Evolutionary conservation across 2,797 vertebrate genomes (phyloP).

Genomic region (Cynopterus sphinx): DNA sequence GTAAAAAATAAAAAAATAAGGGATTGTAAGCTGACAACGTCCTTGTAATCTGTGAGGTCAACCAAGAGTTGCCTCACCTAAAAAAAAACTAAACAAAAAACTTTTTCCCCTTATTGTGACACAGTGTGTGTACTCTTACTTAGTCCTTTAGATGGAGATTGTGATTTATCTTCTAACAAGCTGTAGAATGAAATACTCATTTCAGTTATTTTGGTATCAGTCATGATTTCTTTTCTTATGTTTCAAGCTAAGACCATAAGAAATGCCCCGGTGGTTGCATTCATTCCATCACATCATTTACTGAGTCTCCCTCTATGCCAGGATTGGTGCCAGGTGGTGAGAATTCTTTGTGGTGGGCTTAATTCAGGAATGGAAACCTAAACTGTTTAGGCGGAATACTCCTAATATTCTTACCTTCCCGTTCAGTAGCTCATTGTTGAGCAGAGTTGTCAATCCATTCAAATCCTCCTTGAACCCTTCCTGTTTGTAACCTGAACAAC

Average conservation of each 20-base stretch:
- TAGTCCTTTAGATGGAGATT: neutral
- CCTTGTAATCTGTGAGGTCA: too few species aligned
- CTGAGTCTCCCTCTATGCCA: neutral
- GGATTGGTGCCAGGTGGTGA: neutral
- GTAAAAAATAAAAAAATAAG: too few species aligned
- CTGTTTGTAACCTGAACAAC: neutral
- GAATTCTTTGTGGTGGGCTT: neutral
- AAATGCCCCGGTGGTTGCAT: neutral
- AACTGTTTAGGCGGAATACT: neutral
- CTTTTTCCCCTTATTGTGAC: neutral
- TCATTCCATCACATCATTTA: neutral
- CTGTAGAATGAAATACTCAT: neutral
- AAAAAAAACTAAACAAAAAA: too few species aligned
- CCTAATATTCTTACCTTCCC: neutral
- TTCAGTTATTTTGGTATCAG: neutral
- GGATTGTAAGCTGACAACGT: too few species aligned
- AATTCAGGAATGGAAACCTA: neutral
- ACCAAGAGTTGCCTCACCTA: too few species aligned
- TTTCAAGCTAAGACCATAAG: neutral
- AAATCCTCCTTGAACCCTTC: neutral
- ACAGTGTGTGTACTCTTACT: neutral
- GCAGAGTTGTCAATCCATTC: neutral
- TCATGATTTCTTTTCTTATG: neutral
- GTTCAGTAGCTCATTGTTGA: neutral
- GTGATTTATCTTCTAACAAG: neutral